Percentiles rank a stretch among this genome's conserved stretches.
Conservation (phyloP, 2,888 invertebrate species). For the Andrena trimmerana region DNA sequence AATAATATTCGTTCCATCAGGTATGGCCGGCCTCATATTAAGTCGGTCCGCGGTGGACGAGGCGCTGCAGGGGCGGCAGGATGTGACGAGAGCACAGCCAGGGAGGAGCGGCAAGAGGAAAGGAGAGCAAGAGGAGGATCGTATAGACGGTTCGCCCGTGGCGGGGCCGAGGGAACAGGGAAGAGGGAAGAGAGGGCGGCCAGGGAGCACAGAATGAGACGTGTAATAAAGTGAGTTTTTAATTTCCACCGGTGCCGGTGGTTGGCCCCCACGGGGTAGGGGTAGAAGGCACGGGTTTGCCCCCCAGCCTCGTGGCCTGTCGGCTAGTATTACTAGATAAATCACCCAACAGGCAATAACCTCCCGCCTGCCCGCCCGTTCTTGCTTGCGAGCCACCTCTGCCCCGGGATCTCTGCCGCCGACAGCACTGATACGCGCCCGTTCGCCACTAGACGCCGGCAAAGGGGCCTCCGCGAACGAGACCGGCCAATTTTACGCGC, state of each 20-base stretch:
- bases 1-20: conserved; percentile 85
- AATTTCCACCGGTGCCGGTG: conserved; percentile 83
- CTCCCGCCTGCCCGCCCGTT: conserved; percentile 73
- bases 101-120: conserved; percentile 31
- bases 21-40: conserved; percentile 83
- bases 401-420: conserved; percentile 67
- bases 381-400: conserved; percentile 67
- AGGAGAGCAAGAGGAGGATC: conserved; percentile 54
- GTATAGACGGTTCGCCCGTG: conserved; percentile 52
- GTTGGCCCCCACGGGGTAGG: conserved; percentile 76
- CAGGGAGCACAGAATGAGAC: conserved; percentile 81
- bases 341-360: conserved; percentile 85
- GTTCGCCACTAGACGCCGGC: conserved; percentile 30
- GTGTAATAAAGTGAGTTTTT: conserved; percentile 85
- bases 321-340: conserved; percentile 85
- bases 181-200: conserved; percentile 32
- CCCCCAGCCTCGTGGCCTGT: conserved; percentile 81
- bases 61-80: conserved; percentile 65
- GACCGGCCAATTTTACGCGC: conserved; percentile 30
- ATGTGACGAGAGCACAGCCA: conserved; percentile 57
- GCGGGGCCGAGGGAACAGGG: conserved; percentile 39
- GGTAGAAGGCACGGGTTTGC: conserved; percentile 75
- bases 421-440: conserved; percentile 63
- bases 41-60: conserved; percentile 78
- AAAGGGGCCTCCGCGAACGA: conserved; percentile 21